phyloP scores from a whole-genome alignment of 1,140 invertebrate species.

The Drosophila fuyamai region DNA sequence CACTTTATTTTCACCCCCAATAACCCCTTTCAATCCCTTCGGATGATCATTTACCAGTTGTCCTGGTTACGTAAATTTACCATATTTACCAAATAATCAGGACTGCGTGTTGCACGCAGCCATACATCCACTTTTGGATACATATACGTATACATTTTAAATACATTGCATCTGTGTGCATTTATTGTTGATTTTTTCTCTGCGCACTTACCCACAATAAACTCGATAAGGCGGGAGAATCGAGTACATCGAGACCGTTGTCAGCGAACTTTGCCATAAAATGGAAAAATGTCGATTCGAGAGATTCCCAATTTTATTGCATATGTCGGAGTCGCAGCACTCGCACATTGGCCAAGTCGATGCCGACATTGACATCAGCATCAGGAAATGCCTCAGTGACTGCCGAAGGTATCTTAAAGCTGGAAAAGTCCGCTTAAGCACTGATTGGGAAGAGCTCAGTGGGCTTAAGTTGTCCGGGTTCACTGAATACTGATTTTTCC shows the following conservation, averaged over 20 bases:
- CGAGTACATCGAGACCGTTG: conserved; percentile 56
- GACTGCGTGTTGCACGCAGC: conserved; percentile 15
- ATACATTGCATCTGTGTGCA: conserved; percentile 38
- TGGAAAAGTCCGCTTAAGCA: conserved; percentile 6
- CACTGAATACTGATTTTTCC: neutral
- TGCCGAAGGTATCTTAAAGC: conserved; percentile 43
- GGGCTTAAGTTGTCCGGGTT: neutral
- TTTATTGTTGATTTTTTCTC: conserved; percentile 47
- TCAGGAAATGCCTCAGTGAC: conserved; percentile 14
- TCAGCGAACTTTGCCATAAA: conserved; percentile 67
- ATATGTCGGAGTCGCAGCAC: conserved; percentile 50
- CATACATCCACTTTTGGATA: conserved; percentile 14
- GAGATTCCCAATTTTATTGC: conserved; percentile 60
- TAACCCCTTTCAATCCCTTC: neutral
- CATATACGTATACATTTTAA: conserved; percentile 19
- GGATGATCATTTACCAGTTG: conserved; percentile 34
- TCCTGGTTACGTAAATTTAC: conserved; percentile 28
- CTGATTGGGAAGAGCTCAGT: neutral
- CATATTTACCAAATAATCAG: conserved; percentile 62
- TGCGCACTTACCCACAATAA: conserved; percentile 58
- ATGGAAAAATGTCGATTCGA: conserved; percentile 62
- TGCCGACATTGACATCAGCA: conserved; percentile 23
- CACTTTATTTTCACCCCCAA: neutral
- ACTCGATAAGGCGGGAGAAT: conserved; percentile 65
- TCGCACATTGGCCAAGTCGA: conserved; percentile 54